Conservation (phyloP, 2,797 vertebrate genomes). For the Rhyacichthys aspro region DNA sequence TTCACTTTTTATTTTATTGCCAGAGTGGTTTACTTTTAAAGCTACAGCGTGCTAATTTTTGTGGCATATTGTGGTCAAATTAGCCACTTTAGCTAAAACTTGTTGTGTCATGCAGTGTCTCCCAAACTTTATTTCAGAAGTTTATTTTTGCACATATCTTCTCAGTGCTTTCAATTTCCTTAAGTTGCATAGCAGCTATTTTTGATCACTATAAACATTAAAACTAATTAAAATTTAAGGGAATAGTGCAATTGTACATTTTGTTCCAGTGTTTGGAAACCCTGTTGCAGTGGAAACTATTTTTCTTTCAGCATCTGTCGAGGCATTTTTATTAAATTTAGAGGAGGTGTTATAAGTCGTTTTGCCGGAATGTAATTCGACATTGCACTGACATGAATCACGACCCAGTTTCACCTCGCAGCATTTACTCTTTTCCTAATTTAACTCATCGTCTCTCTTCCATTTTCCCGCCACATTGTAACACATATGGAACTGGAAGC, state of each 20-base stretch:
- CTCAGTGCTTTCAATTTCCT: background rate
- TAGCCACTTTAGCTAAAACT: too few species aligned
- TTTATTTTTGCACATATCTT: background rate
- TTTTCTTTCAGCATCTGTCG: background rate
- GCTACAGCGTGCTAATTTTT: too few species aligned
- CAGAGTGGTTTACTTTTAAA: too few species aligned
- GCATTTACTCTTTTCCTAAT: background rate
- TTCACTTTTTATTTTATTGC: too few species aligned
- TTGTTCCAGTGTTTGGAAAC: background rate
- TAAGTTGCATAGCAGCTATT: too few species aligned
- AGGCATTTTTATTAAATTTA: background rate
- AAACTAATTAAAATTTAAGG: background rate
- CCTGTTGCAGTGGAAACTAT: background rate
- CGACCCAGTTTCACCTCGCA: conserved; percentile 11
- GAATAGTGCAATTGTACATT: background rate
- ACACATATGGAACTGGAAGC: background rate
- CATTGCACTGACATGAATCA: conserved; percentile 11
- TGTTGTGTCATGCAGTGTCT: too few species aligned
- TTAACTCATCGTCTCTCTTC: too few species aligned
- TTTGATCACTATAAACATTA: background rate
- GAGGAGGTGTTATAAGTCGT: background rate
- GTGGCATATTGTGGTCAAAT: too few species aligned
- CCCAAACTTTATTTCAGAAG: background rate
- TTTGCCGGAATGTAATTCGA: background rate
- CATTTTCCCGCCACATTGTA: background rate